Percentiles rank a stretch among this genome's conserved stretches.
phyloP scores from a whole-genome alignment of 2,797 vertebrate species.

The Pangasius djambal region DNA sequence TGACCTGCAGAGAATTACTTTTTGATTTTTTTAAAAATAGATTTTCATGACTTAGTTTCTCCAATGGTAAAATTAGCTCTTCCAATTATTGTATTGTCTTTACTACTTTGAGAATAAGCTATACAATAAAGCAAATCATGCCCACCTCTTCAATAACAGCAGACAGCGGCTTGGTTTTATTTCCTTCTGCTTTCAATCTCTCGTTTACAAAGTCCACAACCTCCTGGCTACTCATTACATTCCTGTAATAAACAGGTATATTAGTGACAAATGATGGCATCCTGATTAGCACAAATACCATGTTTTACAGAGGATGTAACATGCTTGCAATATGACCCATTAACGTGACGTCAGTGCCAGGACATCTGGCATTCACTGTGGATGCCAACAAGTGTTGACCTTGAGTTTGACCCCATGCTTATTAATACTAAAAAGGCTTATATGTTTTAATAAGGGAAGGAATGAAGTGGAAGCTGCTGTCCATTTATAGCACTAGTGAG shows the following conservation, averaged over 20 bases:
- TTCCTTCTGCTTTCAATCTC: constrained; percentile 84
- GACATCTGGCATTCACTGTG: neutral
- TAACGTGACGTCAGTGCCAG: neutral
- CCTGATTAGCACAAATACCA: constrained; percentile 3
- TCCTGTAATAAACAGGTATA: constrained; percentile 76
- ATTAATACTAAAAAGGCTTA: neutral
- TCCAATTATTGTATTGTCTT: neutral
- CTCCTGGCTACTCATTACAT: constrained; percentile 98
- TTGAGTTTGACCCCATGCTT: neutral
- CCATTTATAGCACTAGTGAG: neutral
- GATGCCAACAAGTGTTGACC: neutral
- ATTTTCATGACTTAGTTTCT: neutral
- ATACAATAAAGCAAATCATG: neutral
- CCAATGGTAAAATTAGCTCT: neutral
- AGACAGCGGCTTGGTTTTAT: constrained; percentile 81
- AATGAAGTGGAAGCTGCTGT: neutral
- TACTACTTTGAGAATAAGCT: neutral
- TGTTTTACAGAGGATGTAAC: neutral
- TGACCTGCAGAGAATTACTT: neutral
- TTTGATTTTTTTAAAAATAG: neutral
- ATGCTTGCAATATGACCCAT: neutral
- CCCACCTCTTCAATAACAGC: constrained; percentile 94
- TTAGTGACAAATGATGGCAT: neutral
- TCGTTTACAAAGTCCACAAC: constrained; percentile 96
- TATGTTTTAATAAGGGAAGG: neutral